phyloP scores from a whole-genome alignment of 2,888 invertebrate species.

The Saturnia pavonia region DNA sequence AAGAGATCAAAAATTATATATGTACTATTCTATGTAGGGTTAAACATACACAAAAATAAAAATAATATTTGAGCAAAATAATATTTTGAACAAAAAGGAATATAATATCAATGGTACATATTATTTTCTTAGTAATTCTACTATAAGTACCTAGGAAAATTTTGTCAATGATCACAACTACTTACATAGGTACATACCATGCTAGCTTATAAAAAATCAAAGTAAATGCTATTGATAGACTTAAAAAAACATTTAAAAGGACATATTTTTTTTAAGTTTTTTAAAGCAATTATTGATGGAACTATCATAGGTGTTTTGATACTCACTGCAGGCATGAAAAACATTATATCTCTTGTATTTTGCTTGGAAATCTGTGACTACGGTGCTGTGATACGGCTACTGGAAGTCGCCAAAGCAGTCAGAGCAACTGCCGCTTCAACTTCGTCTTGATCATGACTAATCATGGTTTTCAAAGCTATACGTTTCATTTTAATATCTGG shows the following conservation, averaged over 20 bases:
- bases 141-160: neutral
- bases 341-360: neutral
- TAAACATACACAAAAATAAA: slow-evolving; percentile 43
- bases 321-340: neutral
- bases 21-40: slow-evolving; percentile 43
- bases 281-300: neutral
- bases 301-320: neutral
- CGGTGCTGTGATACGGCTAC: slow-evolving; percentile 57
- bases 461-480: slow-evolving; percentile 49
- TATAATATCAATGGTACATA: neutral
- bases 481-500: slow-evolving; percentile 51
- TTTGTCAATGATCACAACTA: neutral
- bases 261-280: neutral
- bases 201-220: neutral
- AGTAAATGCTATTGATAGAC: neutral
- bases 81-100: slow-evolving; percentile 17
- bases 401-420: slow-evolving; percentile 83
- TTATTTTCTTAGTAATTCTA: neutral
- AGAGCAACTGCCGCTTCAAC: slow-evolving; percentile 89
- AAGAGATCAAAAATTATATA: slow-evolving; percentile 66
- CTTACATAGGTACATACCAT: neutral
- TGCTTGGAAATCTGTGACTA: slow-evolving; percentile 25
- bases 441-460: slow-evolving; percentile 85
- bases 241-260: neutral
- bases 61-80: slow-evolving; percentile 62